Base-by-base conservation (phyloP, 2,888 invertebrate genomes). In the Plutella xylostella region DNA sequence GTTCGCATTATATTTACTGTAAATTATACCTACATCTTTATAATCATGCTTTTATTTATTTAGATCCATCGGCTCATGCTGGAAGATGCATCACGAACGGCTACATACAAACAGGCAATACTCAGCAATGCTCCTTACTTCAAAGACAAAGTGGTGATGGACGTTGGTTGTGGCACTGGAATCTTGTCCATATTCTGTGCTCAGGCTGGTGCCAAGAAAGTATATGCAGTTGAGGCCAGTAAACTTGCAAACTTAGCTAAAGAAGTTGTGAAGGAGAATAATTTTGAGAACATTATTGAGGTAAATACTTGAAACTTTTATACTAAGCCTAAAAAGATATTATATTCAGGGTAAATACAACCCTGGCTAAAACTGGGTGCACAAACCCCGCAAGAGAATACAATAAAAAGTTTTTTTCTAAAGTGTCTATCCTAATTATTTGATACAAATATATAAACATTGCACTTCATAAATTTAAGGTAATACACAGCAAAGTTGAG, bases 141-240 rank as follows among this genome's bases (percentile, higher is more conserved):
- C 56, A 80, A 87, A 58, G 90, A 89, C 48, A 96, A 94, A 85
- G 68, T 89, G 44, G 92, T 97, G 1, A 85, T 97, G 80, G 95
- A 94, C 75, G 90, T 94, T 43, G 94, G 94, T 1, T 91, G 93
- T 49, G 94, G 94, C 1, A 92, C 93, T 15, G 94, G 97, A 20
- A 93, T 98, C 55, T 75, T 98, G 20, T 95, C 96, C 1, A 80
- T 96, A 60, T 94, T 96, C 72, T 94, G 94, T 69, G 96, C 94
- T 31, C 75, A 90, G 72, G 96, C 94, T 22, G 97, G 97, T n/a
- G 97, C 97, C 4, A 88, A 87, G 46, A 90, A 90, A 68, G 96
- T 96, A 0, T 94, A 90, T 68, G 93, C 94, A 7, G 88, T 95
- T 1, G 94, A 95, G 86, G 94, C 93, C 2, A 92, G 92, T 58